Evolutionary conservation across 2,888 invertebrate genomes (phyloP).

Genomic region (Tetragonisca angustula): DNA sequence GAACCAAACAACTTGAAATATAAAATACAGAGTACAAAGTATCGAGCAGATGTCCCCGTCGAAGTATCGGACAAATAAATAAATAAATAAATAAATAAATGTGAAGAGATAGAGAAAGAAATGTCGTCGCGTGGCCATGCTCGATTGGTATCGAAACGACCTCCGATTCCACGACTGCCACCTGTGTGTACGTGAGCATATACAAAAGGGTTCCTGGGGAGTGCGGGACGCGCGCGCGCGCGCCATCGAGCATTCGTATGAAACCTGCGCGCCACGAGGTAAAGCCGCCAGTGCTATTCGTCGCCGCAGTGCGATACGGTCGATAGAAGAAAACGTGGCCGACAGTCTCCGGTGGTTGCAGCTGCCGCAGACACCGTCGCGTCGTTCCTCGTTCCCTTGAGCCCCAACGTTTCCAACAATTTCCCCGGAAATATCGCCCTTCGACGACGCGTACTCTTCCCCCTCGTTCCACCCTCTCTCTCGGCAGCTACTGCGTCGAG

Average conservation of each 20-base stretch:
- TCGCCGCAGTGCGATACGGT: conserved; percentile 78
- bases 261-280: conserved; percentile 73
- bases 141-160: not conserved
- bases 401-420: conserved; percentile 11
- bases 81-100: not conserved
- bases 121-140: not conserved
- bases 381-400: conserved; percentile 15
- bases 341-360: conserved; percentile 63
- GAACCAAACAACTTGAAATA: too few relatives aligned
- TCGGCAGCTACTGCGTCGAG: not conserved
- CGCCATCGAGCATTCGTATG: conserved; percentile 56
- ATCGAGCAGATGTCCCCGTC: too few relatives aligned
- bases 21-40: too few relatives aligned
- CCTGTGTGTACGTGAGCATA: conserved; percentile 51
- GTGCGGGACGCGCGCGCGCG: conserved; percentile 36
- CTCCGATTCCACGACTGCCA: conserved; percentile 44
- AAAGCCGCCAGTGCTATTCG: conserved; percentile 67
- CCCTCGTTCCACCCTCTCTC: not conserved
- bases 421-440: conserved; percentile 26
- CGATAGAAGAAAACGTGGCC: conserved; percentile 71
- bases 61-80: not conserved
- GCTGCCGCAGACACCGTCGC: conserved; percentile 54
- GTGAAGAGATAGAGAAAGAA: not conserved
- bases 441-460: not conserved
- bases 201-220: conserved; percentile 30